Conservation (phyloP, 2,797 vertebrate genomes). For the Babyrousa celebensis region DNA sequence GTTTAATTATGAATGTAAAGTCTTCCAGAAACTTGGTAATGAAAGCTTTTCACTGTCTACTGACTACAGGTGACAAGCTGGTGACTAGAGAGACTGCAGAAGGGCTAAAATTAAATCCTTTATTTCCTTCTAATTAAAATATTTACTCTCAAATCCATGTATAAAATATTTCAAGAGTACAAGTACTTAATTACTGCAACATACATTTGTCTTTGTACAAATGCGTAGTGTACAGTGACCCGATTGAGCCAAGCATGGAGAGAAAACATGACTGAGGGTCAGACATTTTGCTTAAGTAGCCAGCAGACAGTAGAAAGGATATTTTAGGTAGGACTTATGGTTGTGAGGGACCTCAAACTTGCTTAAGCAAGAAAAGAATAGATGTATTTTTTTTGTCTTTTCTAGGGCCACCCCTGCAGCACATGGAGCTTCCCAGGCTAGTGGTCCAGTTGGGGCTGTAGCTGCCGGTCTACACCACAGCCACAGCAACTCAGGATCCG, state of each 20-base stretch:
- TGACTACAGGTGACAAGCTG: conserved; percentile 33
- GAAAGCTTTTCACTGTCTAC: conserved; percentile 51
- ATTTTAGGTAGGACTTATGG: background rate
- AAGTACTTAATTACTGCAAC: background rate
- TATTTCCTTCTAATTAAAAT: conserved; percentile 60
- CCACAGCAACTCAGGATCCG: too few species aligned
- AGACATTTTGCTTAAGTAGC: background rate
- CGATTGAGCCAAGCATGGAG: background rate
- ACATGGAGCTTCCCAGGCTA: too few species aligned
- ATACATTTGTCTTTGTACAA: background rate
- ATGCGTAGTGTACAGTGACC: too few species aligned
- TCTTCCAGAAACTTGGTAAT: conserved; percentile 46
- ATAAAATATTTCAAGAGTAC: background rate
- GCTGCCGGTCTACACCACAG: too few species aligned
- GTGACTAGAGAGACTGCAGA: conserved; percentile 29
- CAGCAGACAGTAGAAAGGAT: background rate
- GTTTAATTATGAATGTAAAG: conserved; percentile 67
- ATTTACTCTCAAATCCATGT: conserved; percentile 41
- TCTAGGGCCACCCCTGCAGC: too few species aligned
- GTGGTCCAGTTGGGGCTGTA: too few species aligned
- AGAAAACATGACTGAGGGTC: background rate
- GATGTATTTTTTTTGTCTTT: too few species aligned
- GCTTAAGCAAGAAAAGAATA: background rate
- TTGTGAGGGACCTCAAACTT: background rate
- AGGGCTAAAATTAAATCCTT: conserved; percentile 52